Conservation (phyloP, 2,797 vertebrate genomes). For the Scarus forsteni region DNA sequence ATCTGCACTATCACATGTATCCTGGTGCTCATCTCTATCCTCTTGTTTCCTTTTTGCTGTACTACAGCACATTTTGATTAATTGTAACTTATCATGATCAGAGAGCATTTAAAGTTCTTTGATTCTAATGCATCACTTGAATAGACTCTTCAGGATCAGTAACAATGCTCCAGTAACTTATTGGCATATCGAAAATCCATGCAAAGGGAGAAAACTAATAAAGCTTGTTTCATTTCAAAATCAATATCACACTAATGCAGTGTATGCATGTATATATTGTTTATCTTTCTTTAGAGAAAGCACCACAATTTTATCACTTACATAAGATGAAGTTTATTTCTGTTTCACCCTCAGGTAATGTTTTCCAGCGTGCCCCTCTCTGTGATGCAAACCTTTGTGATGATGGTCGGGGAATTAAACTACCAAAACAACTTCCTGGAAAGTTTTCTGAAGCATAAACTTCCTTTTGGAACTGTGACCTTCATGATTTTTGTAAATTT, state of each 20-base stretch:
- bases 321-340: neutral
- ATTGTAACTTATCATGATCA: too few species aligned
- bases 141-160: too few species aligned
- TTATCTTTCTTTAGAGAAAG: neutral
- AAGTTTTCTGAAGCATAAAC: constrained; percentile 76
- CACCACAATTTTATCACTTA: neutral
- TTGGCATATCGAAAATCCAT: too few species aligned
- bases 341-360: constrained; percentile 80
- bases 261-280: neutral
- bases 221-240: neutral
- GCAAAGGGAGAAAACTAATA: too few species aligned
- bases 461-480: constrained; percentile 88
- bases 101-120: too few species aligned
- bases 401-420: constrained; percentile 97
- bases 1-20: too few species aligned
- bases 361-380: constrained; percentile 89
- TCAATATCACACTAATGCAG: neutral
- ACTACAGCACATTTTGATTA: too few species aligned
- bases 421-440: constrained; percentile 93
- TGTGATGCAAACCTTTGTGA: constrained; percentile 94
- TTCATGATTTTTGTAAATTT: constrained; percentile 88
- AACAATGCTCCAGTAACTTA: too few species aligned
- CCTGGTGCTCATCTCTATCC: too few species aligned
- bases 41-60: too few species aligned
- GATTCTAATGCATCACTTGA: too few species aligned